Percentiles rank a stretch among this genome's conserved stretches.
phyloP scores from a whole-genome alignment of 1,140 invertebrate genomes.

The Dendrolimus punctatus region DNA sequence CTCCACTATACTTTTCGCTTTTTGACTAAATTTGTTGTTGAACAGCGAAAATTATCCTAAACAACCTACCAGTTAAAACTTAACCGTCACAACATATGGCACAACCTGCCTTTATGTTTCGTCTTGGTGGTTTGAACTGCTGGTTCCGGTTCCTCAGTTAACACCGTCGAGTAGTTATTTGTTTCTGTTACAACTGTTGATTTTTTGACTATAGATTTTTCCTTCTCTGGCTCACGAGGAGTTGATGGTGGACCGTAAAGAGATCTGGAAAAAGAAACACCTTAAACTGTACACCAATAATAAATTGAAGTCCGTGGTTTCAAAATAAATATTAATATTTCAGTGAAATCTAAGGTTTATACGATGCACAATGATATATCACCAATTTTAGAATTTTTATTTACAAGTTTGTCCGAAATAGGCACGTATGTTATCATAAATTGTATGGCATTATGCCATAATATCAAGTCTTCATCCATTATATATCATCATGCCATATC shows the following conservation, averaged over 20 bases:
- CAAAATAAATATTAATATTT: background rate
- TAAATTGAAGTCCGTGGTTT: slow-evolving; percentile 2
- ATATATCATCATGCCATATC: too few species aligned
- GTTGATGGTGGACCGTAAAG: slow-evolving; percentile 68
- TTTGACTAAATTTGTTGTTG: too few species aligned
- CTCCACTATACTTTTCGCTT: too few species aligned
- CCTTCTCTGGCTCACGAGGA: slow-evolving; percentile 52
- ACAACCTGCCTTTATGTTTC: slow-evolving; percentile 50
- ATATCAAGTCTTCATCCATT: too few species aligned
- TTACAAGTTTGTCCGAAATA: too few species aligned
- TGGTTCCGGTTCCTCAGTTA: slow-evolving; percentile 15
- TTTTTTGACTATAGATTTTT: slow-evolving; percentile 34
- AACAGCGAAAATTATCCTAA: background rate
- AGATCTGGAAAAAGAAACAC: slow-evolving; percentile 63
- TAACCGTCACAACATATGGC: slow-evolving; percentile 66
- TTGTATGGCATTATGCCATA: too few species aligned
- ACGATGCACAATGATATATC: too few species aligned
- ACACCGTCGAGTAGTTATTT: slow-evolving; percentile 15
- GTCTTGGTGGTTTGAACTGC: slow-evolving; percentile 19
- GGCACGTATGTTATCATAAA: too few species aligned
- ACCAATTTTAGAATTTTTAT: too few species aligned
- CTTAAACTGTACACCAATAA: slow-evolving; percentile 16
- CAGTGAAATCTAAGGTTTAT: background rate
- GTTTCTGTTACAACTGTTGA: slow-evolving; percentile 32
- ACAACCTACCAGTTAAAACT: slow-evolving; percentile 56